Conservation (phyloP, 1,140 invertebrate species). For the Danaus melanippus region DNA sequence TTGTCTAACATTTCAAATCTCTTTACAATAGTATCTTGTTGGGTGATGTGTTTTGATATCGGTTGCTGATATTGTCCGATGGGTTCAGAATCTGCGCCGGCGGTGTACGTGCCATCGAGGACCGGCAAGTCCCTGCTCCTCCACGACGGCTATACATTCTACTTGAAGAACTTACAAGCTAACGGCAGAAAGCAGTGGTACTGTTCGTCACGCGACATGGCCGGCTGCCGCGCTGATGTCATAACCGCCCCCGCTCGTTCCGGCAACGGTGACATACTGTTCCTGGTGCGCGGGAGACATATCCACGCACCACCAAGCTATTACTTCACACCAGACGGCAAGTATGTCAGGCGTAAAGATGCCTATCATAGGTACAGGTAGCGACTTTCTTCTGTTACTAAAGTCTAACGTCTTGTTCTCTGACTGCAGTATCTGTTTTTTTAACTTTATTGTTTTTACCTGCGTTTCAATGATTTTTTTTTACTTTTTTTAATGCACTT, state of each 20-base stretch:
- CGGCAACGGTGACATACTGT: slow-evolving; percentile 49
- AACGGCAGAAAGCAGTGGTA: slow-evolving; percentile 67
- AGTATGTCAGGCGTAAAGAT: slow-evolving; percentile 62
- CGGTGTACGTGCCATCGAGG: slow-evolving; percentile 65
- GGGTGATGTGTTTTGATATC: too few relatives aligned
- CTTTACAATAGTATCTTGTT: too few relatives aligned
- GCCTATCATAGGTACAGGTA: slow-evolving; percentile 60
- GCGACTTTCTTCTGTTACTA: slow-evolving; percentile 20
- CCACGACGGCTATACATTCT: slow-evolving; percentile 64
- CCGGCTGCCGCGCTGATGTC: slow-evolving; percentile 61
- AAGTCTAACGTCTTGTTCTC: not conserved
- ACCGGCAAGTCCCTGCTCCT: slow-evolving; percentile 63
- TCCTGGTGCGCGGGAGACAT: slow-evolving; percentile 55
- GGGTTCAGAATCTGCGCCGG: slow-evolving; percentile 55
- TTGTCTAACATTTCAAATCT: too few relatives aligned
- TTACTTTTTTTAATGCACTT: too few relatives aligned
- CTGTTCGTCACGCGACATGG: slow-evolving; percentile 62
- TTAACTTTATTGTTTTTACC: too few relatives aligned
- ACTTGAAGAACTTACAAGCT: slow-evolving; percentile 63
- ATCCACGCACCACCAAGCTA: slow-evolving; percentile 60
- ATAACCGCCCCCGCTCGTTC: slow-evolving; percentile 51
- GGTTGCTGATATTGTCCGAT: slow-evolving; percentile 38
- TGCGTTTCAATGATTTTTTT: too few relatives aligned
- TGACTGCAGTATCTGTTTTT: too few relatives aligned
- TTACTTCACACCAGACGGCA: slow-evolving; percentile 61